Evolutionary conservation across 2,888 invertebrate genomes (phyloP).

Genomic region (Petrolisthes manimaculis): DNA sequence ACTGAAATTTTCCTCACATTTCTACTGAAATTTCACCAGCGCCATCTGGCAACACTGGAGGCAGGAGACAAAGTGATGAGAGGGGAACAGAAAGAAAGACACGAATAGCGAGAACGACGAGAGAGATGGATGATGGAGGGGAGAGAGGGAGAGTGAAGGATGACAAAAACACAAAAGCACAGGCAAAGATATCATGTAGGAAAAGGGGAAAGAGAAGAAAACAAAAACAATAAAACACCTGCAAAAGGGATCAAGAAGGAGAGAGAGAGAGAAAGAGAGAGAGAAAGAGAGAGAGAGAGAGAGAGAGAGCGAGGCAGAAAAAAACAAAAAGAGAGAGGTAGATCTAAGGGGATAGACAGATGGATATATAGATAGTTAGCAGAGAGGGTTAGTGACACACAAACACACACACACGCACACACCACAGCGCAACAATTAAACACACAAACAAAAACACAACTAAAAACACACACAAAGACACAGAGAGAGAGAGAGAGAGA

Average conservation of each 20-base stretch:
- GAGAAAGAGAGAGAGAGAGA: slow-evolving; percentile 5
- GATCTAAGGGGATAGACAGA: neutral
- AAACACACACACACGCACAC: neutral
- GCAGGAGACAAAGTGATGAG: no score
- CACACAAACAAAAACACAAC: no score
- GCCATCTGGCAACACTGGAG: no score
- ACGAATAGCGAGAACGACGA: no score
- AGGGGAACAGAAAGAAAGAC: no score
- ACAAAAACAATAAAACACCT: neutral
- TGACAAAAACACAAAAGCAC: neutral
- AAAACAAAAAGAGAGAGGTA: neutral
- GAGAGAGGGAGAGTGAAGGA: neutral
- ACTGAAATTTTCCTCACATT: no score
- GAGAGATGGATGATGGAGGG: neutral
- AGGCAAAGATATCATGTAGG: no score
- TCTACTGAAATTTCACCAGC: no score
- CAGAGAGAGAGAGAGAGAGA: no score
- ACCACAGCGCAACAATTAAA: neutral
- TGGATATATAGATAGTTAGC: neutral
- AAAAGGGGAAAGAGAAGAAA: neutral
- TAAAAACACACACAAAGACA: no score
- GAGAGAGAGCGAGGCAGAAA: neutral
- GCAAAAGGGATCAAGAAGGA: neutral
- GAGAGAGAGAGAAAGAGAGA: neutral
- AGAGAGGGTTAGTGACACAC: neutral